Evolutionary conservation across 2,888 invertebrate species (phyloP).

Genomic region (Machimus atricapillus): DNA sequence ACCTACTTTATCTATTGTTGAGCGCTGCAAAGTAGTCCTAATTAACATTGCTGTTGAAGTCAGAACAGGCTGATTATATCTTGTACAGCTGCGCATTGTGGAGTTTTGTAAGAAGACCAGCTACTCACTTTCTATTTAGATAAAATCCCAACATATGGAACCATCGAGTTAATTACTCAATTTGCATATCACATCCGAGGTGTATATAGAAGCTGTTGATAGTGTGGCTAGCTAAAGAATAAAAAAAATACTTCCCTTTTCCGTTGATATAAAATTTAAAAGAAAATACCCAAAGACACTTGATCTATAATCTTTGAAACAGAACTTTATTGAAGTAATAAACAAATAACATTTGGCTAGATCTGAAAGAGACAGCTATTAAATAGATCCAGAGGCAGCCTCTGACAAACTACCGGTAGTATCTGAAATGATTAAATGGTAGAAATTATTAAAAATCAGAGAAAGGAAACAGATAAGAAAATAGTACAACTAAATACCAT

Average conservation of each 20-base stretch:
- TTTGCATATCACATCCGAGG: background rate
- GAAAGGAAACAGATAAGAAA: background rate
- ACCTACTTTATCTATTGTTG: background rate
- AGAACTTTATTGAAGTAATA: conserved; percentile 10
- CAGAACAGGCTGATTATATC: background rate
- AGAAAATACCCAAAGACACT: background rate
- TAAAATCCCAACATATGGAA: background rate
- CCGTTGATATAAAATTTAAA: background rate
- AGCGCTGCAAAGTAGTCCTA: background rate
- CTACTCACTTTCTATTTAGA: background rate
- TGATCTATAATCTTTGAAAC: background rate
- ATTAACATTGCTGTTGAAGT: background rate
- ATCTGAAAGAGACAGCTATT: background rate
- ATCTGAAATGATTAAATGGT: conserved; percentile 32
- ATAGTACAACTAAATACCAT: background rate
- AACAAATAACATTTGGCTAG: background rate
- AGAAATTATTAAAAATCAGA: conserved; percentile 23
- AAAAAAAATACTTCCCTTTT: background rate
- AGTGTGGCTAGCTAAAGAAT: background rate
- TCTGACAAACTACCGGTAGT: conserved; percentile 27
- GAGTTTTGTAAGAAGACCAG: background rate
- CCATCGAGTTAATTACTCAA: background rate
- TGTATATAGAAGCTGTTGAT: background rate
- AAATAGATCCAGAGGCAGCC: conserved; percentile 6
- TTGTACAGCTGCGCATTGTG: background rate